Base-by-base conservation (phyloP, 2,888 invertebrate species). In the Leptopilina syphax region DNA sequence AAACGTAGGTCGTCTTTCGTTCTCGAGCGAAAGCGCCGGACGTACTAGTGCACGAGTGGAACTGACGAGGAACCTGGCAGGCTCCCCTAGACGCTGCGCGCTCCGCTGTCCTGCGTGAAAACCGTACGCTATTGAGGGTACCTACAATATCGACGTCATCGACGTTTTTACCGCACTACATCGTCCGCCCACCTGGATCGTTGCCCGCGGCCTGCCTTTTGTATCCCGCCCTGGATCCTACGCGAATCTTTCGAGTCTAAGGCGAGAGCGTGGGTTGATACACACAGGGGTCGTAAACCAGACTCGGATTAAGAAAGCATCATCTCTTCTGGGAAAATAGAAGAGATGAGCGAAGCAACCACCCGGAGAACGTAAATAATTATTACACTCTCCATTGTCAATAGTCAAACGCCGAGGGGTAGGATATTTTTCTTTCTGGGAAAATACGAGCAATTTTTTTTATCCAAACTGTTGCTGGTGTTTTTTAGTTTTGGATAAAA, bases 41-140 rank as follows among this genome's bases (percentile, higher is more conserved):
- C 84, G 84, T 85, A 87, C 88, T 87, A 83, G 83, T 85, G 84
- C 83, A 79, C 47, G 80, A 80, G 77, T 79, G 80, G 81, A 81
- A 82, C 81, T 80, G 81, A 47, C 79, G 84, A 83, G 84, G 83
- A 83, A 80, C 81, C 85, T 84, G 86, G 80, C 83, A 81, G 79
- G 80, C 77, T 60, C 50, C 18, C 77, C 78, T 79, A 65, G 79
- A 78, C 85, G 83, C 83, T 83, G 83, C 84, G 85, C 84, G 83
- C 84, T 85, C 84, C 82, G 81, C 81, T 84, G 89, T 89, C 89
- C 90, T 89, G 89, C 89, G 90, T 89, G 90, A 86, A 87, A 90
- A 88, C 88, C 50, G 50, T 50, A 81, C 83, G 80, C 80, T 79
- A 78, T 81, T 84, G 83, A 85, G 85, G 80, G 80, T 83, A 79